Evolutionary conservation across 2,888 invertebrate species (phyloP), one percentile per base, ranked within the genome.

Genomic region (Alloplasta piceator): DNA sequence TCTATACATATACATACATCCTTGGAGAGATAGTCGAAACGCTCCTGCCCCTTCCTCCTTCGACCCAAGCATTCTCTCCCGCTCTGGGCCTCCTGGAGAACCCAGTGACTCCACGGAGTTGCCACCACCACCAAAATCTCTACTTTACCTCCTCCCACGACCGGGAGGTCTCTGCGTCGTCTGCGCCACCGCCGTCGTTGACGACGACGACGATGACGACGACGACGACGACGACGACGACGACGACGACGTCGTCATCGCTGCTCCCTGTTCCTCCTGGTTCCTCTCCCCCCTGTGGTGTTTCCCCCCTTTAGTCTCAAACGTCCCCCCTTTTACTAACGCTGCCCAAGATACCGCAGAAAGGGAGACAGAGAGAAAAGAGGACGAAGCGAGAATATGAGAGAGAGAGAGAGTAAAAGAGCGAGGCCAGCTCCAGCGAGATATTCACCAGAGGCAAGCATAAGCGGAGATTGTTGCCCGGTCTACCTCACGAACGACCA

Each of bases 401-500:
- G 56, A 56, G 56, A 43, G 64, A 68, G 64, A 55, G 60, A 67
- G 76, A 68, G 61, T 66, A 73, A 73, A 61, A 75, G 75, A 73
- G 73, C 68, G 79, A 55, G 48, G 64, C 66, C 39, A 84, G 83
- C 83, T 80, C 85, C 82, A 80, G 85, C 90, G 90, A 91, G 91
- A 91, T 91, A 91, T 92, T 91, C 91, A 87, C 90, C 71, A 76
- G 70, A 71, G 72, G 88, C 87, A 85, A 82, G 88, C 88, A 89
- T 88, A 90, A 91, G 88, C 89, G 87, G 89, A 89, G 91, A 91
- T 91, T 91, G 91, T 91, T 91, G 83, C 83, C 83, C 83, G 81
- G 85, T 85, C 80, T 82, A 84, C 83, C 85, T 82, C 77, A 88
- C 90, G 87, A 87, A 86, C 86, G 86, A 85, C 84, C 86, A 85